phyloP scores from a whole-genome alignment of 2,113 vertebrate genomes.

The Otolemur garnettii region DNA sequence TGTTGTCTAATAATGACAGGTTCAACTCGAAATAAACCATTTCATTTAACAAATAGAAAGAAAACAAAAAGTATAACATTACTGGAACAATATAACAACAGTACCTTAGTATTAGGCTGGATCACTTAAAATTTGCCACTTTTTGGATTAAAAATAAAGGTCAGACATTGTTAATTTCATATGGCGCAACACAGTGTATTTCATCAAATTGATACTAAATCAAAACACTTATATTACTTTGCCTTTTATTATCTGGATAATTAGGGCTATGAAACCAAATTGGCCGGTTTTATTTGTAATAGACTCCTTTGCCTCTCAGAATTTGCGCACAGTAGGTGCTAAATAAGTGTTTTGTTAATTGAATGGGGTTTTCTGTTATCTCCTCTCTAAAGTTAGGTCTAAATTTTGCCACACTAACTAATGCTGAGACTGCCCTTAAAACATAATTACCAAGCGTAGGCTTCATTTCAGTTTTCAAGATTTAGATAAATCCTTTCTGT shows the following conservation, averaged over 20 bases:
- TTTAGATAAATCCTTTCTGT: constrained; percentile 71
- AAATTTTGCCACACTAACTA: constrained; percentile 5
- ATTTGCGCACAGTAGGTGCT: constrained; percentile 39
- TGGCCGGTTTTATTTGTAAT: constrained; percentile 55
- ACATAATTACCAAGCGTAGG: constrained; percentile 41
- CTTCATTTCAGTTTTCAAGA: constrained; percentile 65
- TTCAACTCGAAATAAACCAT: constrained; percentile 11
- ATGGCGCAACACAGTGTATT: background rate
- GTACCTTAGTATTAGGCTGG: background rate
- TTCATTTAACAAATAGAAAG: constrained; percentile 50
- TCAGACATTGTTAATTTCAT: constrained; percentile 34
- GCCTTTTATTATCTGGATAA: constrained; percentile 67
- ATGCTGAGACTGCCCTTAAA: constrained; percentile 66
- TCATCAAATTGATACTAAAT: constrained; percentile 47
- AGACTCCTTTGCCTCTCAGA: constrained; percentile 45
- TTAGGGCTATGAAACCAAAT: constrained; percentile 62
- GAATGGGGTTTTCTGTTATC: constrained; percentile 34
- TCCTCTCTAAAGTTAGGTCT: constrained; percentile 54
- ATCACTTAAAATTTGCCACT: constrained; percentile 9
- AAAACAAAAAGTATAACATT: constrained; percentile 1
- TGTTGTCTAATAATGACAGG: background rate
- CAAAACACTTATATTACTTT: constrained; percentile 56
- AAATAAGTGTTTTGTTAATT: constrained; percentile 63
- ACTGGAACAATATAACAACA: background rate
- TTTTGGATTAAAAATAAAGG: background rate